phyloP scores from a whole-genome alignment of 2,797 vertebrate genomes.

The Enteromius viviparus region DNA sequence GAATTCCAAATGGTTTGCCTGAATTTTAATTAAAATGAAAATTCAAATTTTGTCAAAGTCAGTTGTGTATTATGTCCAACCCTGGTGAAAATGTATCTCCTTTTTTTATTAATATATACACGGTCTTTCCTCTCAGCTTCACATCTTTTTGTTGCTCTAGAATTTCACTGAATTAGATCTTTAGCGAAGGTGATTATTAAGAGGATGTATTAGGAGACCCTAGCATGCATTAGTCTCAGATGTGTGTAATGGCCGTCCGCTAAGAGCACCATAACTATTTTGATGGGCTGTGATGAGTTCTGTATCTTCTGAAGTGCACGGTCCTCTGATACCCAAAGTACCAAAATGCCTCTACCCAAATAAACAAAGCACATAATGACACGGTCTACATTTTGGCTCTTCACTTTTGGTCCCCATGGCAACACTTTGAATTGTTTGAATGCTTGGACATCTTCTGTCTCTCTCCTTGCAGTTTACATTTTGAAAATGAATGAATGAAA shows the following conservation, averaged over 20 bases:
- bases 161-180: conserved; percentile 28
- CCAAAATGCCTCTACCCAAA: conserved; percentile 41
- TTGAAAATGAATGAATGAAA: not conserved
- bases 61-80: not conserved
- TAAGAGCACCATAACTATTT: conserved; percentile 32
- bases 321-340: conserved; percentile 24
- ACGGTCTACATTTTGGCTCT: conserved; percentile 17
- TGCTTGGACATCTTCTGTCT: conserved; percentile 20
- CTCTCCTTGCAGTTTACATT: conserved; percentile 7
- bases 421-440: conserved; percentile 41
- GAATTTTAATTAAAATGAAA: not conserved
- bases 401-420: conserved; percentile 48
- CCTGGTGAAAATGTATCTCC: conserved; percentile 18
- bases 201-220: conserved; percentile 27
- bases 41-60: not conserved
- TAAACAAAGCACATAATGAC: conserved; percentile 46
- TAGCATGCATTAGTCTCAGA: conserved; percentile 38
- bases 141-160: not conserved
- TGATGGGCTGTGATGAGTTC: conserved; percentile 37
- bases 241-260: conserved; percentile 22
- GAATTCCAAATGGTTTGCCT: not conserved
- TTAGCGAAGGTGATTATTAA: conserved; percentile 22
- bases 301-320: conserved; percentile 19
- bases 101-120: not conserved
- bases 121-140: not conserved